A percentile compares a stretch with the other conserved stretches of the same genome.
Evolutionary conservation across 2,113 vertebrate species (phyloP).

Genomic region (Cryptomyrus ogoouensis): DNA sequence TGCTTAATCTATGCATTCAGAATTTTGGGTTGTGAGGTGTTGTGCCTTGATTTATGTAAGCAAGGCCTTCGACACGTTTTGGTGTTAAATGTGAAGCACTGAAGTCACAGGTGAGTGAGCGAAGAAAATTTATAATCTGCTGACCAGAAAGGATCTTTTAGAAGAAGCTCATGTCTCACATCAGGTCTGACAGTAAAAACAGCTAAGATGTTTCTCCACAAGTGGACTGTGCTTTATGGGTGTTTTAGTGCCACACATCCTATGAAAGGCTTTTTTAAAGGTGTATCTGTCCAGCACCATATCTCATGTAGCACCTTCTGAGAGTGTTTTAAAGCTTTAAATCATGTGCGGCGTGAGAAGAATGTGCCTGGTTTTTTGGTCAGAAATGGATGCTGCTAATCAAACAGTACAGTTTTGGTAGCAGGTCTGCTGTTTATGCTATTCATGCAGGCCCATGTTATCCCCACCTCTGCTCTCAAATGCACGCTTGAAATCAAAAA

Average conservation of each 20-base stretch:
- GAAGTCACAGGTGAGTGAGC: neutral
- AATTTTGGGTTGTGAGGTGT: neutral
- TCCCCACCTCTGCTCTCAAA: neutral
- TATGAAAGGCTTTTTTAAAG: slow-evolving; percentile 1
- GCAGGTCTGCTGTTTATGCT: neutral
- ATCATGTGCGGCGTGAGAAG: neutral
- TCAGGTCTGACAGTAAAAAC: neutral
- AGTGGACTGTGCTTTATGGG: neutral
- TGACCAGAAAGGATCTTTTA: slow-evolving; percentile 1
- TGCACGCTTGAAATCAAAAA: neutral
- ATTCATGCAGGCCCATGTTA: neutral
- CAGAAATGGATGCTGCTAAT: neutral
- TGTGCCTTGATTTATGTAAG: neutral
- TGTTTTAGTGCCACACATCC: neutral
- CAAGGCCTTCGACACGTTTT: neutral
- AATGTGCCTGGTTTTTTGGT: neutral
- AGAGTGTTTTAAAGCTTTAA: neutral
- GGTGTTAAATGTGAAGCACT: neutral
- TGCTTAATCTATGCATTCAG: neutral
- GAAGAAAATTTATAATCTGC: neutral
- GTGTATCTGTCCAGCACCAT: neutral
- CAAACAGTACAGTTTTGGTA: neutral
- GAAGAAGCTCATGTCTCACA: slow-evolving; percentile 6
- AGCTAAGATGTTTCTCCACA: slow-evolving; percentile 5
- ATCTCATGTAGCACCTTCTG: neutral